Percentiles rank a stretch among this genome's conserved stretches.
phyloP scores from a whole-genome alignment of 2,797 vertebrate genomes.

The Gymnothorax javanicus region DNA sequence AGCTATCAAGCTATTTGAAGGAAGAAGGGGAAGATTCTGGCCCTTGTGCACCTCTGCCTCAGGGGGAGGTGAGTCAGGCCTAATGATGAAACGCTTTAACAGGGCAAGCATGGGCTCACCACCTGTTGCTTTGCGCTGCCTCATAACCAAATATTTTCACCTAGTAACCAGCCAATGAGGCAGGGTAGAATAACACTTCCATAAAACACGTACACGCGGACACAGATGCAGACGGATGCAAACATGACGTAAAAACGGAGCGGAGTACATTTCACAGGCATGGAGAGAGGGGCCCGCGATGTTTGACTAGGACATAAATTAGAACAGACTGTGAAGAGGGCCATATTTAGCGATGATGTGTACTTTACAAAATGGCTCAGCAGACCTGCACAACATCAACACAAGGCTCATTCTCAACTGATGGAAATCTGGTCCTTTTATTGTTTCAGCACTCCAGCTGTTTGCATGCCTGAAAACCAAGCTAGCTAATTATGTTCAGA shows the following conservation, averaged over 20 bases:
- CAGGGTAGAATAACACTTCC: conserved; percentile 1
- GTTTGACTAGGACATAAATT: neutral
- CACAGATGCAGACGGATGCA: conserved; percentile 21
- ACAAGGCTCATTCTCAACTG: conserved; percentile 34
- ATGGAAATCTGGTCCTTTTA: conserved; percentile 43
- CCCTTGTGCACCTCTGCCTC: neutral
- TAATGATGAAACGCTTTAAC: neutral
- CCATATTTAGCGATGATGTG: conserved; percentile 15
- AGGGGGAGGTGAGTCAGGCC: neutral
- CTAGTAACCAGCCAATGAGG: neutral
- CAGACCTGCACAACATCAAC: neutral
- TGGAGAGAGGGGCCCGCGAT: neutral
- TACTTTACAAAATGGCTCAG: conserved; percentile 7
- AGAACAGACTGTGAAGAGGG: conserved; percentile 25
- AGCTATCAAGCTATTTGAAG: neutral
- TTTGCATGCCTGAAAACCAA: conserved; percentile 39
- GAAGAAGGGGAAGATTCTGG: neutral
- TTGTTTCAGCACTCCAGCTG: conserved; percentile 39
- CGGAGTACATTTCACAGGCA: neutral
- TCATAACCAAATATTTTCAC: conserved; percentile 5
- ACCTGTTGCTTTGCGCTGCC: conserved; percentile 31
- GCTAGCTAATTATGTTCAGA: conserved; percentile 43
- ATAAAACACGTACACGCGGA: conserved; percentile 26
- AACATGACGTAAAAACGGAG: conserved; percentile 24
- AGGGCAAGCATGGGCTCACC: neutral